Conservation (phyloP, 2,888 invertebrate species). For the Machimus rusticus region DNA sequence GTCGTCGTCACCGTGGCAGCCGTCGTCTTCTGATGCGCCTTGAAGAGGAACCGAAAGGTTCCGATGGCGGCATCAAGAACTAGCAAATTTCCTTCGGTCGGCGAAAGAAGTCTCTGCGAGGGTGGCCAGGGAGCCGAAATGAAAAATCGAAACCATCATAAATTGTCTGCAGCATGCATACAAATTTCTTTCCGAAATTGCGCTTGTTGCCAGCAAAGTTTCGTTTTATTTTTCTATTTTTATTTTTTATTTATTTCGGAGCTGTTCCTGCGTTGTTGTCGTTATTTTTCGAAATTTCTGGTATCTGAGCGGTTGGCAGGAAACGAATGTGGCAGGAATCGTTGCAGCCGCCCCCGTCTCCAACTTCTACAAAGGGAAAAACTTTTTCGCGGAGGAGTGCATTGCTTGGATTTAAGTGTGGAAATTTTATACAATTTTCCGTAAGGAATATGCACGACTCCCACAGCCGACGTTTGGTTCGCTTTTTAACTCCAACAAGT, state of each 20-base stretch:
- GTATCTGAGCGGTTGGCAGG: conserved; percentile 8
- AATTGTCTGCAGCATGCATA: conserved; percentile 45
- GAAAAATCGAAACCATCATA: conserved; percentile 45
- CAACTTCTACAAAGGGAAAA: not conserved
- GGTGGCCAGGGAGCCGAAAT: conserved; percentile 6
- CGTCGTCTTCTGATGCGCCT: conserved; percentile 29
- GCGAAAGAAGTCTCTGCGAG: not conserved
- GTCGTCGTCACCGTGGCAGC: not conserved
- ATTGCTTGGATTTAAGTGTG: conserved; percentile 21
- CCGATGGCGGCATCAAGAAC: conserved; percentile 9
- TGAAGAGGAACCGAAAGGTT: conserved; percentile 13
- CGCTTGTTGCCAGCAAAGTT: conserved; percentile 41
- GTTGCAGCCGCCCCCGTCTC: not conserved
- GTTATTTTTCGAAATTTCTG: conserved; percentile 7
- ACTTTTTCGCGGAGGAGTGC: not conserved
- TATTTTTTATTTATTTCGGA: not conserved
- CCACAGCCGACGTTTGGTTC: not conserved
- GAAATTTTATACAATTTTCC: conserved; percentile 27
- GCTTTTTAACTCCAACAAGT: conserved; percentile 17
- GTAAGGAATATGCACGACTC: not conserved
- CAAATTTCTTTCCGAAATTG: conserved; percentile 42
- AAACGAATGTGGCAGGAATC: not conserved
- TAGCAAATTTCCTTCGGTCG: not conserved
- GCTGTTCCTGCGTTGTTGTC: not conserved
- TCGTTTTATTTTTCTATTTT: not conserved